These are phyloP conservation scores for Chaunax sp. DNA, from an alignment of 2,797 vertebrate genomes.

Conservation along the genomic window DNA sequence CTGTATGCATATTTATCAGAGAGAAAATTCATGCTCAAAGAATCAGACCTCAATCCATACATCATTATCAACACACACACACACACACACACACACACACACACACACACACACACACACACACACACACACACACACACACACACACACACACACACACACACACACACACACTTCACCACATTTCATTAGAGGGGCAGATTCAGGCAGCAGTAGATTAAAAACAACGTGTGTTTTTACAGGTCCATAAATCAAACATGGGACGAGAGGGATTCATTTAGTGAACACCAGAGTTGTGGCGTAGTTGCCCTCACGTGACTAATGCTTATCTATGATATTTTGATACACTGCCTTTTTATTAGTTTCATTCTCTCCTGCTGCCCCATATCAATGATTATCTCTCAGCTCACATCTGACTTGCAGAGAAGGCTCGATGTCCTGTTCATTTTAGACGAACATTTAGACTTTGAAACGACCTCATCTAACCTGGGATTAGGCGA, in stretches of 20 bases:
- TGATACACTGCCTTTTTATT: conserved; percentile 82
- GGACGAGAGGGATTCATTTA: conserved; percentile 82
- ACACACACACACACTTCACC: conserved; percentile 64
- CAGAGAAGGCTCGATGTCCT: conserved; percentile 61
- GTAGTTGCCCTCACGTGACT: conserved; percentile 77
- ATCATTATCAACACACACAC: conserved; percentile 74
- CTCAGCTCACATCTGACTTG: conserved; percentile 72
- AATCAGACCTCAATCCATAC: conserved; percentile 78
- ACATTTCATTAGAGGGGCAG: conserved; percentile 82
- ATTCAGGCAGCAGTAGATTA: conserved; percentile 83
- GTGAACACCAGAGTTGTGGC: conserved; percentile 73
- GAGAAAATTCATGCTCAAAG: conserved; percentile 80
- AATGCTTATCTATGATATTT: conserved; percentile 72
- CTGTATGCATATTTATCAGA: conserved; percentile 84
- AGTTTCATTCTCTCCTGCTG: conserved; percentile 76
- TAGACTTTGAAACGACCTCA: conserved; percentile 48
- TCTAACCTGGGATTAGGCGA: conserved; percentile 44
- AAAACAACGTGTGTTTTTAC: conserved; percentile 85
- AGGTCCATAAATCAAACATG: conserved; percentile 83
- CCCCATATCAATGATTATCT: conserved; percentile 72
- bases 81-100: conserved; percentile 57
- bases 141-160: conserved; percentile 57
- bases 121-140: conserved; percentile 67
- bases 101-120: conserved; percentile 60
- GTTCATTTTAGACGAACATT: conserved; percentile 58